phyloP scores from a whole-genome alignment of 2,888 invertebrate genomes.

The Mongoloraphidia duomilia region DNA sequence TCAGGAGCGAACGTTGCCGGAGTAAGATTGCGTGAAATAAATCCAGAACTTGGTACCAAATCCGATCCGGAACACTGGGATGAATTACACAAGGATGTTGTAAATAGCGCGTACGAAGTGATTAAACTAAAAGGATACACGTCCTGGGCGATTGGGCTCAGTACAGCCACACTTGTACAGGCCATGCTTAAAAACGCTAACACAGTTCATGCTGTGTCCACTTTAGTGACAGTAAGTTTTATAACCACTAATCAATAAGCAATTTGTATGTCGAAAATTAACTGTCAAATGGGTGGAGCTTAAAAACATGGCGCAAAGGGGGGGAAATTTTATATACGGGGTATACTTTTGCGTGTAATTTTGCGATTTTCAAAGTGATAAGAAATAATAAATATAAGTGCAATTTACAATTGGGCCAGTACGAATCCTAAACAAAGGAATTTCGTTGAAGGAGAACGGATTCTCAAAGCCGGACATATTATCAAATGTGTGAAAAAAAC shows the following conservation, averaged over 20 bases:
- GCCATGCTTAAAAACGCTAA: constrained; percentile 58
- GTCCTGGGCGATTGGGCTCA: constrained; percentile 80
- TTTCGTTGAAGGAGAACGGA: too few species aligned
- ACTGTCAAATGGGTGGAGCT: too few species aligned
- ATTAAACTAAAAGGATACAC: constrained; percentile 83
- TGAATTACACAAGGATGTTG: constrained; percentile 65
- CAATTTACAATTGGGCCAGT: too few species aligned
- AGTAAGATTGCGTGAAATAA: constrained; percentile 64
- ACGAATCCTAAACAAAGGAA: too few species aligned
- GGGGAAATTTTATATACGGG: too few species aligned
- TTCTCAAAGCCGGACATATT: too few species aligned
- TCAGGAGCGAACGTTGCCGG: constrained; percentile 88
- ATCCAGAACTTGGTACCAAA: constrained; percentile 55
- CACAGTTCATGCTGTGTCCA: constrained; percentile 66
- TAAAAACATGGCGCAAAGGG: too few species aligned
- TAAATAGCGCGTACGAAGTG: constrained; percentile 75
- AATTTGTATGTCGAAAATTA: neutral
- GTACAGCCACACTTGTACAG: constrained; percentile 54
- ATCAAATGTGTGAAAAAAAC: too few species aligned
- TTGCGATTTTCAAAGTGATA: too few species aligned
- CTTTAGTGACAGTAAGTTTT: constrained; percentile 51
- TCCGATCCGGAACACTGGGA: constrained; percentile 67
- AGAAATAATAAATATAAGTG: too few species aligned
- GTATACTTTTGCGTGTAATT: too few species aligned
- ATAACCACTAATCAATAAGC: neutral